These are phyloP conservation scores for Netelia inedita DNA, from an alignment of 2,888 invertebrate species.

Conservation along the genomic window DNA sequence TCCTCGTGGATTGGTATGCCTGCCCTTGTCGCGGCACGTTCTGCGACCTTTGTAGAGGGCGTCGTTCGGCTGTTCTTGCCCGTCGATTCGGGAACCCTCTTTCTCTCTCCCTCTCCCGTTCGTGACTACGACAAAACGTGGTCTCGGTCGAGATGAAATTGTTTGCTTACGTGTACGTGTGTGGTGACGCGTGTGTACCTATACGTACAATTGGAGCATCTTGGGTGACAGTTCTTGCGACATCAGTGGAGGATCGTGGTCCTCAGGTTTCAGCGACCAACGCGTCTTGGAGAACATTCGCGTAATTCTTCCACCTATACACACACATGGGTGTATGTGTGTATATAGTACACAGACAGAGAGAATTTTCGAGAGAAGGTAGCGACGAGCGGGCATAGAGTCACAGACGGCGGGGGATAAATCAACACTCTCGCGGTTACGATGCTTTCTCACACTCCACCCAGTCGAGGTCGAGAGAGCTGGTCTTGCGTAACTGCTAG, in stretches of 20 bases:
- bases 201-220: slow-evolving; percentile 1
- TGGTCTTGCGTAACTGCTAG: slow-evolving; percentile 58
- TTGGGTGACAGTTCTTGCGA: slow-evolving; percentile 51
- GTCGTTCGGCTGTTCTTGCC: slow-evolving; percentile 36
- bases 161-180: slow-evolving; percentile 30
- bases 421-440: slow-evolving; percentile 60
- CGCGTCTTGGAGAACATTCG: not conserved
- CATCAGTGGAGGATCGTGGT: slow-evolving; percentile 9
- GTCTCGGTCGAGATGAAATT: slow-evolving; percentile 25
- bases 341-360: not conserved
- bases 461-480: not conserved
- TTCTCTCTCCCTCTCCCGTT: slow-evolving; percentile 1
- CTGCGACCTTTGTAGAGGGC: slow-evolving; percentile 1
- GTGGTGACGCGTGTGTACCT: not conserved
- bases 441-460: not conserved
- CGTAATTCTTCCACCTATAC: no score
- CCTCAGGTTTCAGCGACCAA: not conserved
- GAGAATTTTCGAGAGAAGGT: no score
- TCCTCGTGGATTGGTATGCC: no score
- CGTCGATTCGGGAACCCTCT: not conserved
- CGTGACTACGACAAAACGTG: slow-evolving; percentile 29
- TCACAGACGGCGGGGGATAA: slow-evolving; percentile 45
- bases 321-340: no score
- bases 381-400: not conserved
- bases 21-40: slow-evolving; percentile 30